Conservation (phyloP, 2,113 vertebrate genomes). For the Grallaria varia region DNA sequence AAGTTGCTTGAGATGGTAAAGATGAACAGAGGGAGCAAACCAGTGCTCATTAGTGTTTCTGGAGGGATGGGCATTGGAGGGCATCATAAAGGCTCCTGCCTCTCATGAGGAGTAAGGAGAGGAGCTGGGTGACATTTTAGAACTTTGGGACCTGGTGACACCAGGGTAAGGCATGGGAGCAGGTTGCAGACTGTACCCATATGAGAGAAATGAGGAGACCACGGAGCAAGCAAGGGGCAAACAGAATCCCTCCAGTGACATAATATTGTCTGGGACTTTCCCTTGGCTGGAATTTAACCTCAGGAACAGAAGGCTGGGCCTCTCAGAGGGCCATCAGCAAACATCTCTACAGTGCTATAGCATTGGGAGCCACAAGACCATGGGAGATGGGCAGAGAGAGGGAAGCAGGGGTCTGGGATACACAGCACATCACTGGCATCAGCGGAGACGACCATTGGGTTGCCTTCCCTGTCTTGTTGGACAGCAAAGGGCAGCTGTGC, state of each 20-base stretch:
- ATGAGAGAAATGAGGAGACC: neutral
- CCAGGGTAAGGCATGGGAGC: neutral
- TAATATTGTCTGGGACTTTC: neutral
- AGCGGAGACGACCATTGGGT: neutral
- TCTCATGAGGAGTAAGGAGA: neutral
- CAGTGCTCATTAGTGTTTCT: neutral
- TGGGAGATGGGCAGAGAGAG: fast-evolving
- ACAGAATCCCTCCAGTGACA: fast-evolving
- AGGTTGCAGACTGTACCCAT: neutral
- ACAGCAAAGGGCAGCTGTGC: neutral
- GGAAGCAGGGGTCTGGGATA: neutral
- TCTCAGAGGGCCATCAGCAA: neutral
- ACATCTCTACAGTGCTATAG: neutral
- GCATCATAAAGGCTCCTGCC: neutral
- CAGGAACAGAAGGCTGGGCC: neutral
- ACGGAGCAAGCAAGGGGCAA: neutral
- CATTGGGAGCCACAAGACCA: neutral
- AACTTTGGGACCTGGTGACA: neutral
- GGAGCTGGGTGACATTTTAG: neutral
- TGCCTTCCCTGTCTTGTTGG: fast-evolving
- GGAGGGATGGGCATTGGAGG: neutral
- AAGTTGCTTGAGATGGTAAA: neutral
- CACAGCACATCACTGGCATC: neutral
- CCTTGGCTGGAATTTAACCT: neutral
- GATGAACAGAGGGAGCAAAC: neutral